phyloP scores from a whole-genome alignment of 2,113 vertebrate species.

The Pelecanoides urinatrix region DNA sequence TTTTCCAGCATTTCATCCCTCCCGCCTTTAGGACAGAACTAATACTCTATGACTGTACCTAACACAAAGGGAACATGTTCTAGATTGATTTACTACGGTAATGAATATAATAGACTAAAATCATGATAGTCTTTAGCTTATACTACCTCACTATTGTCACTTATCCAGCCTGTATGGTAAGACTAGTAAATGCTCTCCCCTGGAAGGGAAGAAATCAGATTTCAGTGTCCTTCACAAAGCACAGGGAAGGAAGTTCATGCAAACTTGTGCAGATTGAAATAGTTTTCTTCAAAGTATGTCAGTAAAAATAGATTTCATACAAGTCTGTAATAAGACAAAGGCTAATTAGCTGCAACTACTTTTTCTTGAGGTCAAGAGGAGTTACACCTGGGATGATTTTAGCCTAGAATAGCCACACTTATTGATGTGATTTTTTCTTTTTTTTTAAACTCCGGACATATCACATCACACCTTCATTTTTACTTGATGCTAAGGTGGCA shows the following conservation, averaged over 20 bases:
- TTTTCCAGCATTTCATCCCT: background rate
- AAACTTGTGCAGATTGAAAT: background rate
- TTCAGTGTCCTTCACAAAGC: background rate
- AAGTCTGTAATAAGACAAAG: background rate
- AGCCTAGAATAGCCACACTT: background rate
- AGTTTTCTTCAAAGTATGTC: constrained; percentile 33
- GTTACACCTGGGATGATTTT: constrained; percentile 25
- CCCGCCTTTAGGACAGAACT: background rate
- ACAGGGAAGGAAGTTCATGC: background rate
- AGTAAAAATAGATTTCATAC: constrained; percentile 53
- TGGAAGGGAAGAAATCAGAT: background rate
- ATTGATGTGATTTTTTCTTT: background rate
- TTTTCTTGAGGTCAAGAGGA: constrained; percentile 25
- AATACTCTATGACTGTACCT: background rate
- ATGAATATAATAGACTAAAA: background rate
- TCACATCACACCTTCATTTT: background rate
- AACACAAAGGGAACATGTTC: background rate
- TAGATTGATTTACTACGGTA: background rate
- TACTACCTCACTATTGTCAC: background rate
- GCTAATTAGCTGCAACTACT: constrained; percentile 36
- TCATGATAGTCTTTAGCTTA: background rate
- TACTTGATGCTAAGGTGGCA: background rate
- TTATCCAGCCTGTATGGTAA: background rate
- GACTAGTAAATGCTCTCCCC: background rate
- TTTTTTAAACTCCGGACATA: background rate